These are phyloP conservation scores for Tetropium fuscum DNA, from an alignment of 2,888 invertebrate species.

Conservation along the genomic window DNA sequence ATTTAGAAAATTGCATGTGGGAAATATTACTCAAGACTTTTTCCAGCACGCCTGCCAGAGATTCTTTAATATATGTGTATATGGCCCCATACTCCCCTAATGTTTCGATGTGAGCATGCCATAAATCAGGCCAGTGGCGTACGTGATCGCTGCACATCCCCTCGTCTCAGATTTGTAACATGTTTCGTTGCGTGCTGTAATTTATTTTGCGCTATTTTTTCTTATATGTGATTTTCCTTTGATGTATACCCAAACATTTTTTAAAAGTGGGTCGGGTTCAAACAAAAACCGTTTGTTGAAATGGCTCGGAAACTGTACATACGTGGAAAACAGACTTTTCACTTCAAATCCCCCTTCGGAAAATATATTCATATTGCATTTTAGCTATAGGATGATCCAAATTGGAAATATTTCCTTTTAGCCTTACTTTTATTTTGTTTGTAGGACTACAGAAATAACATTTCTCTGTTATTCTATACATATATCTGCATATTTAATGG, in stretches of 20 bases:
- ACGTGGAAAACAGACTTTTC: conserved; percentile 35
- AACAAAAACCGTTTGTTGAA: conserved; percentile 33
- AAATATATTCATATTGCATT: conserved; percentile 20
- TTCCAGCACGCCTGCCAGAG: too few species aligned
- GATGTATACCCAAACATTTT: conserved; percentile 38
- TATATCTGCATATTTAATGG: neutral
- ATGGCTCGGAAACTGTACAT: conserved; percentile 29
- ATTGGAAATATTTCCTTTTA: conserved; percentile 18
- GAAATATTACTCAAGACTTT: too few species aligned
- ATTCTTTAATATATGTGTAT: neutral
- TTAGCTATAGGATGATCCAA: conserved; percentile 11
- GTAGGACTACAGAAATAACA: neutral
- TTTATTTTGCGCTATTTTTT: conserved; percentile 32
- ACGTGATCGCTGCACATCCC: conserved; percentile 38
- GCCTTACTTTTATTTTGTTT: conserved; percentile 5
- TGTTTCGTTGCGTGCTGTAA: conserved; percentile 45
- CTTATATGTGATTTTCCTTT: conserved; percentile 40
- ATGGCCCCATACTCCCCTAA: conserved; percentile 6
- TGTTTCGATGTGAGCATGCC: conserved; percentile 5
- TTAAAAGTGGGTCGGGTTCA: conserved; percentile 33
- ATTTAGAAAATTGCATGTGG: too few species aligned
- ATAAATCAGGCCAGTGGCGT: conserved; percentile 48
- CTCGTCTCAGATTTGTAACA: conserved; percentile 41
- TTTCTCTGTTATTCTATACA: neutral
- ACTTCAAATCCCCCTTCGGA: conserved; percentile 13